phyloP scores from a whole-genome alignment of 2,888 invertebrate species.

The Aethes cnicana region DNA sequence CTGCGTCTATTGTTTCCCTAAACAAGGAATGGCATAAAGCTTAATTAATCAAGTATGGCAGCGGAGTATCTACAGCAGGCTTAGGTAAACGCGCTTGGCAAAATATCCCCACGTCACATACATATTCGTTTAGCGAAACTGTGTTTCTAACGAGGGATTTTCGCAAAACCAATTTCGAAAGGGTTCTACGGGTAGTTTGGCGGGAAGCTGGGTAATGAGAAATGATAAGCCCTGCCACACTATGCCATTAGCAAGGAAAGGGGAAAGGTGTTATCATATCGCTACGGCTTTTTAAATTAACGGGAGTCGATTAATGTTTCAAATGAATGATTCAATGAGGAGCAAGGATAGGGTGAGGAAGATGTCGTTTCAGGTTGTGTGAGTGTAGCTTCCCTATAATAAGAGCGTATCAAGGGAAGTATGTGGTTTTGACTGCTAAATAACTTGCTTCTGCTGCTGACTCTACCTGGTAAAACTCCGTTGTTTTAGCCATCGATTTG shows the following conservation, averaged over 20 bases:
- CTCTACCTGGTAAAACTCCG: too few relatives aligned
- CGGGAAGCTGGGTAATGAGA: constrained; percentile 40
- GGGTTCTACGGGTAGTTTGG: constrained; percentile 22
- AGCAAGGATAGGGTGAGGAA: too few relatives aligned
- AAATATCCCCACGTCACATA: constrained; percentile 10
- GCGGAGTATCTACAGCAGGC: too few relatives aligned
- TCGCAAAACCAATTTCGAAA: constrained; percentile 29
- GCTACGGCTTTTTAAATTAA: neutral
- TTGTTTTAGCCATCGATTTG: too few relatives aligned
- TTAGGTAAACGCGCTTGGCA: neutral
- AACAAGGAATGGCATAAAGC: neutral
- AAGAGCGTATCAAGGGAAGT: too few relatives aligned
- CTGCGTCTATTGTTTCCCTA: neutral
- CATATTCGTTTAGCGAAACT: constrained; percentile 20
- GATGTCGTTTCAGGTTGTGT: too few relatives aligned
- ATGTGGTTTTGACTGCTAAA: too few relatives aligned
- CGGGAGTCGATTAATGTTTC: too few relatives aligned
- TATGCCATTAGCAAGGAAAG: constrained; percentile 45
- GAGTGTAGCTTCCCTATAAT: too few relatives aligned
- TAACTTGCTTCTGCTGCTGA: too few relatives aligned
- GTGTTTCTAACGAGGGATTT: constrained; percentile 17
- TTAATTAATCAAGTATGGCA: too few relatives aligned
- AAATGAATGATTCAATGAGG: too few relatives aligned
- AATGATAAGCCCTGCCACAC: constrained; percentile 50
- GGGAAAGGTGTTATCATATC: neutral